phyloP scores from a whole-genome alignment of 2,113 vertebrate genomes.

The Tricholaema leucomelas region DNA sequence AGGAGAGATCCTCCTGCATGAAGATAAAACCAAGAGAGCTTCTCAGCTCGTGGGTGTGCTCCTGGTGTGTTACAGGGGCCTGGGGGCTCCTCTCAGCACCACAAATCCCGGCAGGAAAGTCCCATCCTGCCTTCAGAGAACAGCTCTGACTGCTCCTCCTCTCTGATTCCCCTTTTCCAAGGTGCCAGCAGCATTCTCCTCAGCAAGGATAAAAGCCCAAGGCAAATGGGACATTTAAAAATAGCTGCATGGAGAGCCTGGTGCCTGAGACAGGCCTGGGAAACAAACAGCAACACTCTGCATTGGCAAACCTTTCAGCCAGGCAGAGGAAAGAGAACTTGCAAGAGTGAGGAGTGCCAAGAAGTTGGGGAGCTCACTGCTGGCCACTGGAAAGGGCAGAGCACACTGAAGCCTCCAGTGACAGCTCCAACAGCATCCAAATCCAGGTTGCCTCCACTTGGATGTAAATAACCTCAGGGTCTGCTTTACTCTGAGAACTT shows the following conservation, averaged over 20 bases:
- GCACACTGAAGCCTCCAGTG: background rate
- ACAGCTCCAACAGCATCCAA: background rate
- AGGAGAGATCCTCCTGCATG: conserved; percentile 17
- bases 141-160: conserved; percentile 2
- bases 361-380: background rate
- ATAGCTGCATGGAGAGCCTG: background rate
- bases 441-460: background rate
- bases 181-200: background rate
- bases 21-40: conserved; percentile 15
- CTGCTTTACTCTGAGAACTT: background rate
- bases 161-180: background rate
- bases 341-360: background rate
- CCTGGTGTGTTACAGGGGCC: background rate
- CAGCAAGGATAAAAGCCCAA: background rate
- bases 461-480: background rate
- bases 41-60: background rate
- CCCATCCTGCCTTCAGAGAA: background rate
- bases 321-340: background rate
- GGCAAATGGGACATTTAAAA: background rate
- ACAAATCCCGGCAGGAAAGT: conserved; percentile 5
- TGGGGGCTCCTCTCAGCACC: background rate
- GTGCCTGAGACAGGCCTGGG: background rate
- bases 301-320: background rate
- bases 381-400: background rate
- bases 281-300: background rate